Evolutionary conservation across 2,888 invertebrate species (phyloP), one percentile per base, ranked within the genome.

Genomic region (Ophioninae sp.): DNA sequence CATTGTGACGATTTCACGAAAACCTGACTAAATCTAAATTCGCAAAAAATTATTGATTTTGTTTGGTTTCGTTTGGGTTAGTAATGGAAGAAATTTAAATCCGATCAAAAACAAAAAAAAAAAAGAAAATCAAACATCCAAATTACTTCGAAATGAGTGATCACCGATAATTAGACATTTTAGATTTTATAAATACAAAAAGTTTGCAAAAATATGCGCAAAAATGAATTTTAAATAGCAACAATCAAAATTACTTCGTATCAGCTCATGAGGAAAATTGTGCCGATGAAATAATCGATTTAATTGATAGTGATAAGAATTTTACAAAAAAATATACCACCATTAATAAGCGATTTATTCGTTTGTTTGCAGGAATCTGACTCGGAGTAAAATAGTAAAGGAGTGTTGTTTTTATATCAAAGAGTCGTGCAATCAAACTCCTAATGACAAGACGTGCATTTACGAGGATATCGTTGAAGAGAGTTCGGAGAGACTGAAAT

Each of bases 341-440:
- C 37, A 1, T 23, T 17, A 7, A 23, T 22, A 10, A 9, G 22
- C 23, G 23, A 63, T 63, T 23, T n/a, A n/a, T 63, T 13, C 30
- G 13, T 63, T 63, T 30, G 63, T 72, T 86, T 81, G 22, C 84
- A 91, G 91, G 91, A 91, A 87, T 91, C 90, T 44, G 91, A 91
- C 87, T 91, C 91, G 61, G 91, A 91, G 74, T 91, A 85, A 79
- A 85, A 79, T 41, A 87, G 7, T 22, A 58, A 69, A 5, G 17
- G 7, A 59, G 20, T 59, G 39, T 44, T 30, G 59, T 73, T 65
- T 78, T 65, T 23, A 59, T 79, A 41, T 71, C 64, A 59, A 82
- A 23, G 59, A 69, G 22, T 79, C 51, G 75, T 75, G 75, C 67
- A 68, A 77, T 81, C 37, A 63, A 71, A 9, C 61, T 79, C 58